Conservation (phyloP, 2,113 vertebrate genomes). For the Alosa alosa region DNA sequence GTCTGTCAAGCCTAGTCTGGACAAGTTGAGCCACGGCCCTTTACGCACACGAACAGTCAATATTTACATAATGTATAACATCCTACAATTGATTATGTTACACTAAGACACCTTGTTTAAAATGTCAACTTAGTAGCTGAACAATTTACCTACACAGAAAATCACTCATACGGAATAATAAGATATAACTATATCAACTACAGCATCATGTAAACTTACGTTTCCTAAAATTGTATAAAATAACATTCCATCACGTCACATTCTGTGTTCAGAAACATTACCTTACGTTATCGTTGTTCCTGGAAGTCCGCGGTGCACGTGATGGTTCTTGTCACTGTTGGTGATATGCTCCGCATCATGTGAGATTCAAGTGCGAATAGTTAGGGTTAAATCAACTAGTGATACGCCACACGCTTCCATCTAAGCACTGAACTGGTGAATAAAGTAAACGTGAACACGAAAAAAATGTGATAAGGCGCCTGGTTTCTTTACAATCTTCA, state of each 20-base stretch:
- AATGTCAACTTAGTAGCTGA: neutral
- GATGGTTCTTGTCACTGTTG: constrained; percentile 35
- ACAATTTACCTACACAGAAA: neutral
- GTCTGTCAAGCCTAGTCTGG: neutral
- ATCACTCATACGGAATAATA: neutral
- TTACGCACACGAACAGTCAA: neutral
- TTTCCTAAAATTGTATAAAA: neutral
- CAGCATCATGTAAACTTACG: neutral
- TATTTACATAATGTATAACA: neutral
- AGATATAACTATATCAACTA: neutral
- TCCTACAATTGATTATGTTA: neutral
- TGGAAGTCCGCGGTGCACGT: constrained; percentile 38
- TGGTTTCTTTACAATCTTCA: constrained; percentile 12
- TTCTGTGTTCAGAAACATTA: constrained; percentile 25
- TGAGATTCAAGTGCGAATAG: constrained; percentile 30
- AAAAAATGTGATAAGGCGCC: constrained; percentile 17
- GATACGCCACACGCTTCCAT: neutral
- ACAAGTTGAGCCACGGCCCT: neutral
- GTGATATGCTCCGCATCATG: constrained; percentile 46
- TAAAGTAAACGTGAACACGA: neutral
- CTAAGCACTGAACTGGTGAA: neutral
- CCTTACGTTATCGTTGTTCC: constrained; percentile 47
- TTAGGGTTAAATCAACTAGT: constrained; percentile 20
- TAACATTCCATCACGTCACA: neutral
- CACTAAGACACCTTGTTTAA: neutral